phyloP scores from a whole-genome alignment of 2,797 vertebrate species.

The Acipenser ruthenus region DNA sequence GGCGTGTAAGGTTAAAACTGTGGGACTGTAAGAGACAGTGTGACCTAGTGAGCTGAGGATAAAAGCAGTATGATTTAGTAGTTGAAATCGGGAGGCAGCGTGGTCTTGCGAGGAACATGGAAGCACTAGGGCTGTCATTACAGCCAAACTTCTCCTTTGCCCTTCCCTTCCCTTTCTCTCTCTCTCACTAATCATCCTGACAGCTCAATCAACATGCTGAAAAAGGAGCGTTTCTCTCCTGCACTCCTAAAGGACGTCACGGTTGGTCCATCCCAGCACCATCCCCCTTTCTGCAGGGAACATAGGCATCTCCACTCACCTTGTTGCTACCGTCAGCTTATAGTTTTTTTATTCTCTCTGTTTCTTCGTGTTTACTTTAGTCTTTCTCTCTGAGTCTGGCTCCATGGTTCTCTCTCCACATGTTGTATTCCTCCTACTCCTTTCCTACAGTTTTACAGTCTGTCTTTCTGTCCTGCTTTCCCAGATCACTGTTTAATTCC shows the following conservation, averaged over 20 bases:
- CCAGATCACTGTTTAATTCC: constrained; percentile 6
- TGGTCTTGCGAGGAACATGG: too few relatives aligned
- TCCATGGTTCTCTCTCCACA: background rate
- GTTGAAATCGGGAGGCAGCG: too few relatives aligned
- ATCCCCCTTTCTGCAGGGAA: constrained; percentile 8
- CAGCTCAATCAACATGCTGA: constrained; percentile 67
- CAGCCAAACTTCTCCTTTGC: background rate
- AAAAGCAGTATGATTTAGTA: too few relatives aligned
- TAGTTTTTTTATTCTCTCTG: constrained; percentile 2
- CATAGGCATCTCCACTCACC: too few relatives aligned
- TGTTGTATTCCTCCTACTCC: background rate
- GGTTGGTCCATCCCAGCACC: background rate
- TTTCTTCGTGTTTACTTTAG: constrained; percentile 8
- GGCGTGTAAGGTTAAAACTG: too few relatives aligned
- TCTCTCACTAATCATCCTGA: constrained; percentile 77
- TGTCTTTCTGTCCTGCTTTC: constrained; percentile 13
- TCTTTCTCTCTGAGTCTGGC: background rate
- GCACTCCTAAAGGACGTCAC: background rate
- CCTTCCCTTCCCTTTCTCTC: constrained; percentile 16
- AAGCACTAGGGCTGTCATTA: too few relatives aligned
- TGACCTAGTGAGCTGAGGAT: too few relatives aligned
- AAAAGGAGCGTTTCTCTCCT: constrained; percentile 32
- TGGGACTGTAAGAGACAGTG: too few relatives aligned
- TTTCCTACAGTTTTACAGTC: background rate
- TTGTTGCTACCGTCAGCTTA: too few relatives aligned